Percentiles rank a stretch among this genome's conserved stretches.
These are phyloP conservation scores for Coccyzus lansbergi DNA, from an alignment of 2,797 vertebrate species.

Conservation along the genomic window DNA sequence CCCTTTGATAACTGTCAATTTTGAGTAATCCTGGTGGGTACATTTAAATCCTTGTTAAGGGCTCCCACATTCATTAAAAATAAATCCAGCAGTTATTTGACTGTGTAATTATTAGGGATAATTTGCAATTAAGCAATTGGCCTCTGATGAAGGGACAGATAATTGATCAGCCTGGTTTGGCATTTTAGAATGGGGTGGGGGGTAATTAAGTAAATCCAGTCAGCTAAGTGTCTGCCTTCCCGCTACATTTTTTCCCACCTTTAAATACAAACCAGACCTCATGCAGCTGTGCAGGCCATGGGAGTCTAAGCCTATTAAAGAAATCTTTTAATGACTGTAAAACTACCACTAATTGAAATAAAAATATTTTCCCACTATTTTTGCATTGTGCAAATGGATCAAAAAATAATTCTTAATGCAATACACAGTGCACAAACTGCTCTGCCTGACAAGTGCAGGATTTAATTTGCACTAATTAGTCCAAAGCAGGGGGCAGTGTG, in stretches of 20 bases:
- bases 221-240: slow-evolving; percentile 53
- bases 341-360: slow-evolving; percentile 71
- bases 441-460: slow-evolving; percentile 75
- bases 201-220: slow-evolving; percentile 66
- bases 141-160: slow-evolving; percentile 51
- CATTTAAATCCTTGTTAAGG: slow-evolving; percentile 57
- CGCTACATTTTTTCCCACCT: slow-evolving; percentile 48
- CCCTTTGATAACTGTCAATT: slow-evolving; percentile 48
- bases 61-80: slow-evolving; percentile 62
- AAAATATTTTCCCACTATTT: slow-evolving; percentile 77
- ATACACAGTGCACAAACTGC: slow-evolving; percentile 60
- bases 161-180: slow-evolving; percentile 53
- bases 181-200: slow-evolving; percentile 37
- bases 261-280: slow-evolving; percentile 58
- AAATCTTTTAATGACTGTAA: slow-evolving; percentile 73
- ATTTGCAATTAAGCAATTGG: slow-evolving; percentile 67
- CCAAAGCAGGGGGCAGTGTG: slow-evolving; percentile 74
- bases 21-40: slow-evolving; percentile 56
- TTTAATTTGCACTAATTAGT: slow-evolving; percentile 80
- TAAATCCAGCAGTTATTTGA: slow-evolving; percentile 56
- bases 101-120: slow-evolving; percentile 61
- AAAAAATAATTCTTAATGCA: slow-evolving; percentile 57
- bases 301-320: slow-evolving; percentile 62
- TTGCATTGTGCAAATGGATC: slow-evolving; percentile 59
- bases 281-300: slow-evolving; percentile 39